These are phyloP conservation scores for Melanotaenia boesemani DNA, from an alignment of 2,797 vertebrate species.

Conservation along the genomic window DNA sequence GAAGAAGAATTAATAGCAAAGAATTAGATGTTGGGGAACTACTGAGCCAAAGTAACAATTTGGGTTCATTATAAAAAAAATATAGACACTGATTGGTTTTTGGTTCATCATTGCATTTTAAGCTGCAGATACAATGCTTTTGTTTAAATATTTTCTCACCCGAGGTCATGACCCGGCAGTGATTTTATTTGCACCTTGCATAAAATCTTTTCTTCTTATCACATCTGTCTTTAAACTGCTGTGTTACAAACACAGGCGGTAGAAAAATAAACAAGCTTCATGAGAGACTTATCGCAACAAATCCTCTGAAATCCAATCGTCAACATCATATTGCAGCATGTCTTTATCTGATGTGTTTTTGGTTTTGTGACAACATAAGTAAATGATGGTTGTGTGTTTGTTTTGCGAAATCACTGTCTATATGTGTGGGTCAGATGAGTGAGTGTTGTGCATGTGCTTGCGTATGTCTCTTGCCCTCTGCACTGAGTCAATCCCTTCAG, in stretches of 20 bases:
- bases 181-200: slow-evolving; percentile 6
- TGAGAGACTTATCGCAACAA: slow-evolving; percentile 68
- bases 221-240: slow-evolving; percentile 58
- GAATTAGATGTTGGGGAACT: neutral
- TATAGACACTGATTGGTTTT: neutral
- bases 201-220: slow-evolving; percentile 50
- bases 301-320: slow-evolving; percentile 74
- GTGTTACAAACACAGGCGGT: slow-evolving; percentile 44
- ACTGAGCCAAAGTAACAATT: neutral
- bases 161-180: slow-evolving; percentile 37
- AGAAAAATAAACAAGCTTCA: slow-evolving; percentile 66
- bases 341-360: slow-evolving; percentile 51
- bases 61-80: neutral
- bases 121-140: slow-evolving; percentile 1
- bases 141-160: slow-evolving; percentile 41
- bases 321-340: slow-evolving; percentile 44
- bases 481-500: neutral
- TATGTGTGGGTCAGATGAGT: neutral
- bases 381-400: slow-evolving; percentile 2
- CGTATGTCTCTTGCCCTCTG: neutral
- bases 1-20: neutral
- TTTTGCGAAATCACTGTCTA: neutral
- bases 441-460: neutral
- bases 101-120: neutral
- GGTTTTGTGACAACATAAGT: slow-evolving; percentile 24